These are phyloP conservation scores for Adoxophyes honmai DNA, from an alignment of 1,140 invertebrate species.

Conservation along the genomic window DNA sequence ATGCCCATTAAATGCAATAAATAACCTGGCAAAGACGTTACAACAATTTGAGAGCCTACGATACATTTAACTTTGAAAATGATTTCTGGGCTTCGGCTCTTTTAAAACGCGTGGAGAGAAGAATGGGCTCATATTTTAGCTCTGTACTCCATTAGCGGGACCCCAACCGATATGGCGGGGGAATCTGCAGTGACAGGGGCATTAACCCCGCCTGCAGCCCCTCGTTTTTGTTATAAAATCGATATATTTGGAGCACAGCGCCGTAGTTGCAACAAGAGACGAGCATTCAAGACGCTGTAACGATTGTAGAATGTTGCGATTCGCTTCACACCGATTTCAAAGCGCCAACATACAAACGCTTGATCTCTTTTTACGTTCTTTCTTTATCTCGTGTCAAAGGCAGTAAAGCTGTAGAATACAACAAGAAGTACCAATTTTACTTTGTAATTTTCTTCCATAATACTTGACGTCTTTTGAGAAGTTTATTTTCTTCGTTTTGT, in stretches of 20 bases:
- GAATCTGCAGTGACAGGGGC: constrained; percentile 70
- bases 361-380: no score
- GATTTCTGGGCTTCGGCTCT: constrained; percentile 50
- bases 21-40: constrained; percentile 1
- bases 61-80: constrained; percentile 52
- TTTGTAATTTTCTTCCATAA: no score
- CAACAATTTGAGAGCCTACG: background rate
- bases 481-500: no score
- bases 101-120: constrained; percentile 58
- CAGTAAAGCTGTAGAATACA: no score
- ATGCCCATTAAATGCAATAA: background rate
- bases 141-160: constrained; percentile 67
- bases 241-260: constrained; percentile 58
- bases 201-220: constrained; percentile 65
- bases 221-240: constrained; percentile 74
- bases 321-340: background rate
- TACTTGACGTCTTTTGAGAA: no score
- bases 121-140: constrained; percentile 67
- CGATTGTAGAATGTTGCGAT: constrained; percentile 6
- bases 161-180: constrained; percentile 64
- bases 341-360: no score
- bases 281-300: constrained; percentile 8
- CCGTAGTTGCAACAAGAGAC: constrained; percentile 38
- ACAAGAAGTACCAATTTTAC: no score
- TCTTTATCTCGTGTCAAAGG: no score